Evolutionary conservation across 2,797 vertebrate genomes (phyloP).

Genomic region (Sciaenops ocellatus): DNA sequence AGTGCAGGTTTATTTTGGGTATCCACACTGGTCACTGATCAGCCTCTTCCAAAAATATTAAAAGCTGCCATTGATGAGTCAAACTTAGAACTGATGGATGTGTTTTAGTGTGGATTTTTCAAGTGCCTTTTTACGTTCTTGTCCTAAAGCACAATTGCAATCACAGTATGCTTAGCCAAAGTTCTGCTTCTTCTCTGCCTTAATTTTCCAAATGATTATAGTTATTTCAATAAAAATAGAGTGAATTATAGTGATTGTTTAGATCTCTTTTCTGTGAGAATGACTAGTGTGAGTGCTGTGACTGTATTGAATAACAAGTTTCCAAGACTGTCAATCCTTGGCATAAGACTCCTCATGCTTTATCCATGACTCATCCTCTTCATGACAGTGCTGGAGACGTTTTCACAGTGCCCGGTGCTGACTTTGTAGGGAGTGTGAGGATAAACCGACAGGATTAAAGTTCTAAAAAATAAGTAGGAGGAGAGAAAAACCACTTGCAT

Average conservation of each 20-base stretch:
- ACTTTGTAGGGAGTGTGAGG: conserved; percentile 47
- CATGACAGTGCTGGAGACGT: conserved; percentile 43
- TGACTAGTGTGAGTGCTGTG: not conserved
- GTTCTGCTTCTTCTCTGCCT: conserved; percentile 59
- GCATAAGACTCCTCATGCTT: conserved; percentile 24
- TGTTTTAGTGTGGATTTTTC: conserved; percentile 49
- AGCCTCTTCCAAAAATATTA: conserved; percentile 34
- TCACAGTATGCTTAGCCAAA: conserved; percentile 59
- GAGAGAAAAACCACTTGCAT: conserved; percentile 64
- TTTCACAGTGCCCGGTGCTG: conserved; percentile 16
- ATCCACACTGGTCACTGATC: conserved; percentile 29
- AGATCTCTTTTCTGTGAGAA: not conserved
- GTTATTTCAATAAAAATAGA: conserved; percentile 79
- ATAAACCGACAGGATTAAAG: conserved; percentile 28
- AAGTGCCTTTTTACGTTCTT: conserved; percentile 72
- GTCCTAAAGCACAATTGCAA: conserved; percentile 53
- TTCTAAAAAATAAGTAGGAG: conserved; percentile 51
- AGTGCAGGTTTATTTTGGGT: conserved; percentile 34
- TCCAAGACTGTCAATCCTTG: conserved; percentile 13
- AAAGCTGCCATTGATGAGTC: conserved; percentile 24
- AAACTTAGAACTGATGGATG: conserved; percentile 35
- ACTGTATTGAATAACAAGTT: conserved; percentile 29
- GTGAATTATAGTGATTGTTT: conserved; percentile 38
- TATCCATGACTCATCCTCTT: conserved; percentile 58
- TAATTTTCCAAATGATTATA: conserved; percentile 62